Conservation (phyloP, 2,888 invertebrate species). For the Alloscopus bannaensis region DNA sequence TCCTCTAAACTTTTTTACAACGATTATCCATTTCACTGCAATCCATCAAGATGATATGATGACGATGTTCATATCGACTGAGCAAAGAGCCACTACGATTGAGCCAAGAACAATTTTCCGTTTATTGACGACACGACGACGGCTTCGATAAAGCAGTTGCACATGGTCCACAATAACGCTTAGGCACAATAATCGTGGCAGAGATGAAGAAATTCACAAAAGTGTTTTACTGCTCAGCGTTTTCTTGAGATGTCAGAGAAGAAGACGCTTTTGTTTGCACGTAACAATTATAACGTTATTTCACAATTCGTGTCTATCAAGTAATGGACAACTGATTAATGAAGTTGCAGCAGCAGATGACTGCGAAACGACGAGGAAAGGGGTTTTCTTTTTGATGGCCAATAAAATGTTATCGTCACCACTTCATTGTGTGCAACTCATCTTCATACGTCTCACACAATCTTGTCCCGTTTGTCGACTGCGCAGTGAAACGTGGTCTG, state of each 20-base stretch:
- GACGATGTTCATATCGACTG: too few relatives aligned
- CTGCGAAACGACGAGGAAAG: neutral
- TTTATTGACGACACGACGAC: too few relatives aligned
- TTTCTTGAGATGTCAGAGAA: too few relatives aligned
- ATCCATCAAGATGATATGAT: conserved; percentile 4
- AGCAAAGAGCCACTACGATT: too few relatives aligned
- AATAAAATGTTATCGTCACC: conserved; percentile 12
- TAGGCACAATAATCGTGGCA: too few relatives aligned
- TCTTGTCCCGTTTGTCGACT: conserved; percentile 10
- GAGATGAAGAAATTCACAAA: too few relatives aligned
- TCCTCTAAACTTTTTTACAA: neutral
- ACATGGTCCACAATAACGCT: too few relatives aligned
- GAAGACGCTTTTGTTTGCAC: neutral
- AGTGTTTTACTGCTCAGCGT: too few relatives aligned
- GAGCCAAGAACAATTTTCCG: too few relatives aligned
- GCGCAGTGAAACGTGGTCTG: conserved; percentile 1
- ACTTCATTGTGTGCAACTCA: neutral
- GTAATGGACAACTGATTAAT: neutral
- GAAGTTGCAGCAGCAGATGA: neutral
- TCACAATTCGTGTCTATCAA: conserved; percentile 17
- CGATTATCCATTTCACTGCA: conserved; percentile 1
- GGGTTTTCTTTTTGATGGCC: neutral
- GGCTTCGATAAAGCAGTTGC: too few relatives aligned
- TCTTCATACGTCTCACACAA: neutral
- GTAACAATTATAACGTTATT: conserved; percentile 9